Conservation (phyloP, 2,113 vertebrate genomes). For the Ceratotherium simum region DNA sequence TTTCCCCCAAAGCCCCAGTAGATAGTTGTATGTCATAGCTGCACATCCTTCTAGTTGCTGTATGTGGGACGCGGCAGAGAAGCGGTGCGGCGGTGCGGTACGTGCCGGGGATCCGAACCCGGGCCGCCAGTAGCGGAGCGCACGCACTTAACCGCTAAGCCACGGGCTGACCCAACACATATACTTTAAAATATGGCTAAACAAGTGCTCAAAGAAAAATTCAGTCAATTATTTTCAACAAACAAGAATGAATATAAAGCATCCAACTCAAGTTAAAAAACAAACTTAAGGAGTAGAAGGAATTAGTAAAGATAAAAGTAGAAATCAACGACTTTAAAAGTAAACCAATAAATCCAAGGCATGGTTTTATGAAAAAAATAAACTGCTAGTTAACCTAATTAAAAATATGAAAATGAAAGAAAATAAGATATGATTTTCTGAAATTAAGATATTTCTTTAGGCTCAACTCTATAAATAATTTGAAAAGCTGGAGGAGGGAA, state of each 20-base stretch:
- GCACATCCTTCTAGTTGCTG: too few relatives aligned
- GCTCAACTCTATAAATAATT: neutral
- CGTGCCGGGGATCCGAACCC: too few relatives aligned
- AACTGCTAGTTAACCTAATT: neutral
- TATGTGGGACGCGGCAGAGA: too few relatives aligned
- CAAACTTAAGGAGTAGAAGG: neutral
- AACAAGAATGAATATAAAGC: neutral
- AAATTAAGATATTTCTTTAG: slow-evolving; percentile 20
- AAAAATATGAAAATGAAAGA: neutral
- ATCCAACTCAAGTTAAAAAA: neutral
- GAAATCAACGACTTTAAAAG: slow-evolving; percentile 8
- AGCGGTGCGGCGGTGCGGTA: too few relatives aligned
- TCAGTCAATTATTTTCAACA: slow-evolving; percentile 6
- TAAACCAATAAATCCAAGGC: slow-evolving; percentile 15
- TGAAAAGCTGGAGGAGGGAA: neutral
- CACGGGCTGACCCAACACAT: too few relatives aligned
- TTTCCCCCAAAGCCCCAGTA: too few relatives aligned
- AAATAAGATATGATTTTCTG: neutral
- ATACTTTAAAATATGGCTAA: slow-evolving; percentile 12
- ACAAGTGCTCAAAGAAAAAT: neutral
- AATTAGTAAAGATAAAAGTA: neutral
- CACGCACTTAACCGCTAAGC: too few relatives aligned
- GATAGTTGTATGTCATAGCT: too few relatives aligned
- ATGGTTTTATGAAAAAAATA: neutral
- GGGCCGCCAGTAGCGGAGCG: too few relatives aligned